phyloP scores from a whole-genome alignment of 2,888 invertebrate genomes.

The Sphaerophoria taeniata region DNA sequence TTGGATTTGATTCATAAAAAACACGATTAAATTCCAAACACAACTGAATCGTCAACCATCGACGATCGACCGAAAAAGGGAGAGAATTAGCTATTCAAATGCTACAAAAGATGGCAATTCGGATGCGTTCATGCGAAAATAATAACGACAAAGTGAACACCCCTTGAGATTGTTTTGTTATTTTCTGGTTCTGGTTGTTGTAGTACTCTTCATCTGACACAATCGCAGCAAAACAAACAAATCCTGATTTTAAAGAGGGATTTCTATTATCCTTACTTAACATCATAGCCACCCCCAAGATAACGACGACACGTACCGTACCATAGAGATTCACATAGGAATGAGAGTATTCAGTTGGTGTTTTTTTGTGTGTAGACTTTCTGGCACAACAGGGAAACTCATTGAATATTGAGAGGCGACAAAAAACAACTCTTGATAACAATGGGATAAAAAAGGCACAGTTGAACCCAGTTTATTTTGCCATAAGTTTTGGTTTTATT shows the following conservation, averaged over 20 bases:
- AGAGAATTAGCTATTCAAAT: constrained; percentile 68
- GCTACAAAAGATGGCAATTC: constrained; percentile 66
- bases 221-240: constrained; percentile 67
- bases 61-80: constrained; percentile 35
- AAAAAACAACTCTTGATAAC: constrained; percentile 55
- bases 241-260: constrained; percentile 64
- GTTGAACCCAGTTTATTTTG: constrained; percentile 39
- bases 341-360: constrained; percentile 47
- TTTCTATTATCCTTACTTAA: constrained; percentile 70
- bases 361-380: constrained; percentile 21
- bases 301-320: constrained; percentile 14
- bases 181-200: background rate
- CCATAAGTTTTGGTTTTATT: constrained; percentile 71
- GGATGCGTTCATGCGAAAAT: constrained; percentile 65
- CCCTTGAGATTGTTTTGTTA: constrained; percentile 55
- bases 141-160: constrained; percentile 68
- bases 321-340: background rate
- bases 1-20: constrained; percentile 32
- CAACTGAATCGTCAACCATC: constrained; percentile 9
- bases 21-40: constrained; percentile 28
- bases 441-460: constrained; percentile 70
- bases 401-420: constrained; percentile 43
- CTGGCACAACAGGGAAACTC: constrained; percentile 44
- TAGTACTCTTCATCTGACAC: constrained; percentile 45
- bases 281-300: constrained; percentile 54